These are phyloP conservation scores for Carettochelys insculpta DNA, from an alignment of 2,113 vertebrate genomes.

Conservation along the genomic window DNA sequence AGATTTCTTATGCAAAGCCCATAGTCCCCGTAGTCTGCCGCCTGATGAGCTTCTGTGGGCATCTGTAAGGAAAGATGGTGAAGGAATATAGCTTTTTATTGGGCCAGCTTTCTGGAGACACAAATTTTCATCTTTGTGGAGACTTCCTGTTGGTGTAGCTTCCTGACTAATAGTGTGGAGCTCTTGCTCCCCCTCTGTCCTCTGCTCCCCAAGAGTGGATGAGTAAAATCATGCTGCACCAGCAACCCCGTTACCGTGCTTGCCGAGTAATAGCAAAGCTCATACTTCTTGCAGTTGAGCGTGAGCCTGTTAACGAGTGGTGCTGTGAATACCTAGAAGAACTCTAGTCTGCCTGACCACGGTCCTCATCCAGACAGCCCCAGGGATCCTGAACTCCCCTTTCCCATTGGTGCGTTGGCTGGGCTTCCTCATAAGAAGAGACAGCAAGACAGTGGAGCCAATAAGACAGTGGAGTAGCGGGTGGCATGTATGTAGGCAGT, in stretches of 20 bases:
- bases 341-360: neutral
- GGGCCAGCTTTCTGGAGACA: neutral
- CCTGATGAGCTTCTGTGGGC: neutral
- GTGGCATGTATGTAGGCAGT: neutral
- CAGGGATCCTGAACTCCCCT: fast-evolving
- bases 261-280: neutral
- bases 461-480: neutral
- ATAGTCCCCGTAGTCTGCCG: neutral
- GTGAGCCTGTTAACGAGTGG: fast-evolving
- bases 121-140: fast-evolving
- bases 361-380: fast-evolving
- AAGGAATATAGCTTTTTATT: neutral
- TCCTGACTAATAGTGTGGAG: fast-evolving
- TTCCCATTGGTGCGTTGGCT: neutral
- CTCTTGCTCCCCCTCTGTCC: neutral
- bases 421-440: fast-evolving
- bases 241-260: neutral
- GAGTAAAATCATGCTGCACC: fast-evolving
- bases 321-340: neutral
- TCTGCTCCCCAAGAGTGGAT: neutral
- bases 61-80: no score
- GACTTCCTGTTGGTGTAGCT: neutral
- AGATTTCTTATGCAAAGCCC: neutral
- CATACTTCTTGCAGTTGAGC: neutral
- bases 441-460: neutral